Evolutionary conservation across 2,113 vertebrate genomes (phyloP).

Genomic region (Myotis yumanensis): DNA sequence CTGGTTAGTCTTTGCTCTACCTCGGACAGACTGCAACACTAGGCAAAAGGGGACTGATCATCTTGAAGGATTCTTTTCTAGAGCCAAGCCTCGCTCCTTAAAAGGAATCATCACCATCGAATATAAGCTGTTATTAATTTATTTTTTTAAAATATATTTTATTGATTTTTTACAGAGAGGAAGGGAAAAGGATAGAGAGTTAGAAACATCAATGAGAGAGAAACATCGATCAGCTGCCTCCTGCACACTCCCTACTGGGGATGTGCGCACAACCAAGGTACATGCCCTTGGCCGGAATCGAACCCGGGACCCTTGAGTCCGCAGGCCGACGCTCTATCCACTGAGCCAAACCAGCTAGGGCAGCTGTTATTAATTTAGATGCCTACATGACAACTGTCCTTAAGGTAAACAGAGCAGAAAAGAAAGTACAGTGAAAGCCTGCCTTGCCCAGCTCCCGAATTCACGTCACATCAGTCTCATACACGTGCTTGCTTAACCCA

Average conservation of each 20-base stretch:
- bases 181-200: too few species aligned
- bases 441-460: neutral
- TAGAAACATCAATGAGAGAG: too few species aligned
- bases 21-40: neutral
- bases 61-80: constrained; percentile 1
- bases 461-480: neutral
- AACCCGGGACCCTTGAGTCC: too few species aligned
- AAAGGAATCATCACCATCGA: neutral
- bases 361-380: neutral
- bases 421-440: neutral
- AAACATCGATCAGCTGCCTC: too few species aligned
- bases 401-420: neutral
- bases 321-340: too few species aligned
- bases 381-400: neutral
- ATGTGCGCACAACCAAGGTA: too few species aligned
- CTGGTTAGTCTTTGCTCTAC: neutral
- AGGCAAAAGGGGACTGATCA: neutral
- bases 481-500: neutral
- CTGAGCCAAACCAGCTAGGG: too few species aligned
- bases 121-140: neutral
- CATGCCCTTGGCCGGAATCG: too few species aligned
- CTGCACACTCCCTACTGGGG: too few species aligned
- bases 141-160: too few species aligned
- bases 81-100: neutral
- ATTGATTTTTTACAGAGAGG: too few species aligned